Base-by-base conservation (phyloP, 2,888 invertebrate species). In the Leucophenga maculata region DNA sequence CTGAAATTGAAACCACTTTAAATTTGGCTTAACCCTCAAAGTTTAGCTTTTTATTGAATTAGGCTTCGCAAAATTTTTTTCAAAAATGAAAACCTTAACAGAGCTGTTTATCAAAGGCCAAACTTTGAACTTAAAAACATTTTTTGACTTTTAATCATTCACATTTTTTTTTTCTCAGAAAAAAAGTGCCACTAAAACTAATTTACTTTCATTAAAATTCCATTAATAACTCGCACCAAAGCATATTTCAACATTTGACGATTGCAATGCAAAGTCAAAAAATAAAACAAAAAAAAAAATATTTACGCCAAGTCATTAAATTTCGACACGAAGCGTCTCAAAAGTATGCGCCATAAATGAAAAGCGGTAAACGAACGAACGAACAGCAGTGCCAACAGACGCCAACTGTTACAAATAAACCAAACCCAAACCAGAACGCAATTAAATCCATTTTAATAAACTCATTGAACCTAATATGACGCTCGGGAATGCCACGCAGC, bases 401-500 rank as follows among this genome's bases (percentile, higher is more conserved):
- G 46, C n/a, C n/a, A 46, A n/a, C 14, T 46, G 26, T 26, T 46
- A 14, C 44, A 62, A 18, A n/a, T 55, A 67, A 20, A 14, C 8
- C 6, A 67, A 67, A 20, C 14, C 8, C 6, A 26, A 39, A 67
- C 20, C 54, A 48, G 66, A 72, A 67, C 69, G 80, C 81, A 80
- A 80, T 79, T 79, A 77, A 81, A 80, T 77, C 77, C 83, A 74
- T 81, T 81, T 26, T 76, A 82, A 80, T 80, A 78, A 79, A 82
- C 80, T 78, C 81, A 77, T 82, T 81, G 81, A 79, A 72, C 74
- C 78, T 75, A 57, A 73, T 62, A 62, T 62, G 44, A 62, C 60
- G 60, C 60, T 18, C 16, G 60, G 60, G 60, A 62, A 14, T 62
- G 46, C 60, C 26, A 26, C 26, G 26, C 26, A 26, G 26, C 26